phyloP scores from a whole-genome alignment of 2,797 vertebrate species.

The Pantherophis vulpinus region DNA sequence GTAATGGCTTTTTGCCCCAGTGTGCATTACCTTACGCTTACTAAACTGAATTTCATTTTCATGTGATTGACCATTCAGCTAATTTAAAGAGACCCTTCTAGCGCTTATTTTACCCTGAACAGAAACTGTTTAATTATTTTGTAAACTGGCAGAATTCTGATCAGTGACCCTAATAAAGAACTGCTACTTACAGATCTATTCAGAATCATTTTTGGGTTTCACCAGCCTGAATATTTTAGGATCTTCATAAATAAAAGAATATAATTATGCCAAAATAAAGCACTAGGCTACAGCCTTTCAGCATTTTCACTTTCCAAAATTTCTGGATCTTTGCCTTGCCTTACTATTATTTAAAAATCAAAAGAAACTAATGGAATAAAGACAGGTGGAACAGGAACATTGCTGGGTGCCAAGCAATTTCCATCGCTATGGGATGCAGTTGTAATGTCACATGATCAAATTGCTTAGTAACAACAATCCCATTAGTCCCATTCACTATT shows the following conservation, averaged over 20 bases:
- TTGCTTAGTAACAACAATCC: background rate
- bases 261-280: background rate
- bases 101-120: background rate
- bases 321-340: background rate
- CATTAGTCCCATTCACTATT: background rate
- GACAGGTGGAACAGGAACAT: background rate
- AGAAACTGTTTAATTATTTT: background rate
- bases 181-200: background rate
- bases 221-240: background rate
- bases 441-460: background rate
- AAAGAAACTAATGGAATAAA: background rate
- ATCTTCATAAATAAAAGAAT: background rate
- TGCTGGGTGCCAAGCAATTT: background rate
- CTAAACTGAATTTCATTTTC: background rate
- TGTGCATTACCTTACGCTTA: background rate
- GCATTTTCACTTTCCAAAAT: background rate
- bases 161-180: background rate
- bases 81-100: background rate
- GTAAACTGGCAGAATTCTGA: background rate
- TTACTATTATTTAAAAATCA: background rate
- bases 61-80: background rate
- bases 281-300: background rate
- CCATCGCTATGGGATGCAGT: background rate
- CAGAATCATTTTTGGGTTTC: background rate
- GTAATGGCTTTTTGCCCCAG: background rate